Percentiles rank a stretch among this genome's conserved stretches.
Conservation (phyloP, 2,113 vertebrate genomes). For the Clarias batrachus region DNA sequence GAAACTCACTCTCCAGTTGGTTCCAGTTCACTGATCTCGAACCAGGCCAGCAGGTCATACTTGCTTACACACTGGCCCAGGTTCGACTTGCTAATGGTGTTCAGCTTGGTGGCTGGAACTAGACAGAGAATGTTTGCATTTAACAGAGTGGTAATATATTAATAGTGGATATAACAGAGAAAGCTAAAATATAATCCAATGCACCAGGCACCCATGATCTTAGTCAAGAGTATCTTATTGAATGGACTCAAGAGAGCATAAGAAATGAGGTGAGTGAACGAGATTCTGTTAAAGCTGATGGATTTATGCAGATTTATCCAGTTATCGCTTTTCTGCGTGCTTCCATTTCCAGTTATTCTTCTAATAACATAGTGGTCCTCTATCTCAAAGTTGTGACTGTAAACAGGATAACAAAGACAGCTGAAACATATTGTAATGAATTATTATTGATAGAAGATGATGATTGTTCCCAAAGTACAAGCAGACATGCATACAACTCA, state of each 20-base stretch:
- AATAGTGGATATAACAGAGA: neutral
- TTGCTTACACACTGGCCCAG: constrained; percentile 96
- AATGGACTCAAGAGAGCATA: neutral
- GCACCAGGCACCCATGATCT: neutral
- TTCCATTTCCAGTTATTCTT: neutral
- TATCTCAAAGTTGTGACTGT: neutral
- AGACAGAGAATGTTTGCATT: constrained; percentile 45
- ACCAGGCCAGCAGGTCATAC: constrained; percentile 96
- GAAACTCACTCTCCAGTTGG: constrained; percentile 95
- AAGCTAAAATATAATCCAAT: neutral
- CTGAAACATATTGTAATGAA: constrained; percentile 3
- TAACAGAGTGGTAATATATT: neutral
- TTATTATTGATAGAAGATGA: neutral
- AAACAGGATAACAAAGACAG: neutral
- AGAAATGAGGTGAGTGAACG: neutral
- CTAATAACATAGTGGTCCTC: neutral
- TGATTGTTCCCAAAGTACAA: neutral
- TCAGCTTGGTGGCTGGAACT: constrained; percentile 96
- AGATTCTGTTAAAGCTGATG: neutral
- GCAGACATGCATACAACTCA: neutral
- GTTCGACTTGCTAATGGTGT: constrained; percentile 92
- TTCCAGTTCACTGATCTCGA: constrained; percentile 98
- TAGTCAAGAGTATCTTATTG: neutral
- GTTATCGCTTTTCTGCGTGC: neutral
- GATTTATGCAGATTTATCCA: neutral